Evolutionary conservation across 2,888 invertebrate species (phyloP).

Genomic region (Ormyrus labotus): DNA sequence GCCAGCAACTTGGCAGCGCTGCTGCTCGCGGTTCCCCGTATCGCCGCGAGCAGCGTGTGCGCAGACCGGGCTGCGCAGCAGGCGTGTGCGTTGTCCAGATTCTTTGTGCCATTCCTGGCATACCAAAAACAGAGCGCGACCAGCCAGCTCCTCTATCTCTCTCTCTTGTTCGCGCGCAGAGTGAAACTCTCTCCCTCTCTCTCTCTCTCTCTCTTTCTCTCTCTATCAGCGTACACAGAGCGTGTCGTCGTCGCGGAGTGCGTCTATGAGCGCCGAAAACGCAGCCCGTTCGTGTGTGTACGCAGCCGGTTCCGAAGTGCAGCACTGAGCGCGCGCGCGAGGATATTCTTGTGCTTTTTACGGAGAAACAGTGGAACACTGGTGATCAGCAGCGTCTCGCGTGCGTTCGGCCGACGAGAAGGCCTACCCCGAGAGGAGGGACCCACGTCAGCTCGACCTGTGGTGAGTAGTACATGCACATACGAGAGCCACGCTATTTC

Average conservation of each 20-base stretch:
- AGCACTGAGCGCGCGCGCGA: background rate
- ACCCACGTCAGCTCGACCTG: conserved; percentile 78
- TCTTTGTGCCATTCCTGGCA: conserved; percentile 98
- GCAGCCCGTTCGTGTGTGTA: background rate
- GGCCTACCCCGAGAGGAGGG: conserved; percentile 46
- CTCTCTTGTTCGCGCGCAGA: background rate
- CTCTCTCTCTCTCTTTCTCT: background rate
- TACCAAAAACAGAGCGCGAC: conserved; percentile 83
- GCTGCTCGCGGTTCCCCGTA: conserved; percentile 14
- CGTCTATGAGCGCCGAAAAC: background rate
- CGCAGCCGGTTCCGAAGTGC: background rate
- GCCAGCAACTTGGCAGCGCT: background rate
- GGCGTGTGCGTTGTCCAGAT: conserved; percentile 95
- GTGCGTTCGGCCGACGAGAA: no score
- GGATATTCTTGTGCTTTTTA: no score
- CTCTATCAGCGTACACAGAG: background rate
- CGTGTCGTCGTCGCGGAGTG: background rate
- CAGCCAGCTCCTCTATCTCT: conserved; percentile 23
- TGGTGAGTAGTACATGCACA: conserved; percentile 80
- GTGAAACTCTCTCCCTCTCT: conserved; percentile 4
- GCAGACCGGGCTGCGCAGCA: conserved; percentile 88
- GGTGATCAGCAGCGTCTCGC: no score
- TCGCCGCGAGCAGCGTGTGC: conserved; percentile 75
- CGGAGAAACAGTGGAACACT: no score
- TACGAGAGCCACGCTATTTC: background rate